Conservation (phyloP, 2,888 invertebrate species). For the Laothoe populi region DNA sequence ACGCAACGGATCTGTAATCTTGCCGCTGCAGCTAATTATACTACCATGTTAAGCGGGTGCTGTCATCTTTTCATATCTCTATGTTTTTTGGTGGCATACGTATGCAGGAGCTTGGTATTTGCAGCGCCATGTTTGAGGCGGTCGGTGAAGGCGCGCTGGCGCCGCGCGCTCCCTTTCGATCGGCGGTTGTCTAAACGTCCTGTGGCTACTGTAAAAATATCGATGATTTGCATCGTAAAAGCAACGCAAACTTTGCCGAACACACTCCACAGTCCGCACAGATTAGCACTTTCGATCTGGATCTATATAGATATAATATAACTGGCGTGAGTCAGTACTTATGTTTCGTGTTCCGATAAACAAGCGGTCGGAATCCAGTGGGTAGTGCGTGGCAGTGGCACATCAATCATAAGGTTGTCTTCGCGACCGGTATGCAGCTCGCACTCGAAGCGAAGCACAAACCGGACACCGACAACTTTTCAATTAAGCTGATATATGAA, state of each 20-base stretch:
- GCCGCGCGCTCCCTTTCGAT: conserved; percentile 5
- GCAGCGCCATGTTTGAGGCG: background rate
- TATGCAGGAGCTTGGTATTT: background rate
- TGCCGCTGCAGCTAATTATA: background rate
- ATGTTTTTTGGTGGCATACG: background rate
- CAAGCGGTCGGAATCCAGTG: conserved; percentile 42
- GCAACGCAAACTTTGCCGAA: conserved; percentile 45
- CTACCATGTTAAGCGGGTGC: conserved; percentile 16
- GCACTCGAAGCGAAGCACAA: too few relatives aligned
- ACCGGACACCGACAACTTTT: conserved; percentile 27
- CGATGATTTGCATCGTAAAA: conserved; percentile 59
- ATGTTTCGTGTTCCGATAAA: conserved; percentile 40
- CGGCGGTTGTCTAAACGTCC: conserved; percentile 28
- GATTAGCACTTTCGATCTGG: conserved; percentile 51
- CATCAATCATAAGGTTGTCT: conserved; percentile 31
- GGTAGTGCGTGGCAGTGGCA: conserved; percentile 32
- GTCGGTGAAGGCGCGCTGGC: background rate
- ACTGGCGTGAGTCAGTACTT: conserved; percentile 42
- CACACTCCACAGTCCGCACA: conserved; percentile 46
- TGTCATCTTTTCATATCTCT: background rate
- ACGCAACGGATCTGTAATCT: background rate
- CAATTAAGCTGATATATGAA: conserved; percentile 40
- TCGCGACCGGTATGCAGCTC: conserved; percentile 2
- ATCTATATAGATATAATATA: conserved; percentile 54
- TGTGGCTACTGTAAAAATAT: conserved; percentile 56